Evolutionary conservation across 92 coral and sea anemone genomes (phyloP), one percentile per base, ranked within the genome.

Genomic region (Palythoa grandis): DNA sequence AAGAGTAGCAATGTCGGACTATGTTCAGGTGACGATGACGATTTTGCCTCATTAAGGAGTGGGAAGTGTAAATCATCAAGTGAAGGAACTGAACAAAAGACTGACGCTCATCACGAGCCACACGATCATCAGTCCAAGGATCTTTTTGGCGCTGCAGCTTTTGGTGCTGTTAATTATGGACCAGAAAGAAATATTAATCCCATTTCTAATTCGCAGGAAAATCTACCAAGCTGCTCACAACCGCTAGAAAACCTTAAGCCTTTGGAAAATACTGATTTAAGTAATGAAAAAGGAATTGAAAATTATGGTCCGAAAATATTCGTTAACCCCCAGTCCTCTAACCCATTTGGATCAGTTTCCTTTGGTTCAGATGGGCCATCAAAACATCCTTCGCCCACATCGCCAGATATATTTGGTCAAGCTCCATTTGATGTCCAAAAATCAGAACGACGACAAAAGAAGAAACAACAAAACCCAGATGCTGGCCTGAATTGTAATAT

Each of bases 281-380:
- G 89, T 29, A 89, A 84, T 57, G 91, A 88, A 29, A 84, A 86
- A 82, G 91, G 86, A 68, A 23, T 79, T 22, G 91, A 84, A 17
- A 73, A 47, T 11, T 76, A 57, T 37, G 88, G 79, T 17, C 63
- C 48, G 17, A 48, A 68, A 10, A 78, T 37, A 48, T 39, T 61
- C 66, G 72, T 71, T 40, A 58, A 73, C 69, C 95, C 93, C 16
- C 90, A 84, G 23, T n/a, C 89, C 19, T 69, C 92, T 8, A 93
- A 94, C 82, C 98, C 98, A 2, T 94, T 94, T 72, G 98, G 98
- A 23, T 88, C 95, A 22, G 95, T 89, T 20, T 95, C 95, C 0
- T 94, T 94, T 50, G 77, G 77, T 37, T 47, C 88, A 40, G 92
- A 88, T 38, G 86, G 90, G 38, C 39, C 43, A 4, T 47, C 71